These are phyloP conservation scores for Sebastiscus albofasciatus DNA, from an alignment of 2,797 vertebrate genomes.

Conservation along the genomic window DNA sequence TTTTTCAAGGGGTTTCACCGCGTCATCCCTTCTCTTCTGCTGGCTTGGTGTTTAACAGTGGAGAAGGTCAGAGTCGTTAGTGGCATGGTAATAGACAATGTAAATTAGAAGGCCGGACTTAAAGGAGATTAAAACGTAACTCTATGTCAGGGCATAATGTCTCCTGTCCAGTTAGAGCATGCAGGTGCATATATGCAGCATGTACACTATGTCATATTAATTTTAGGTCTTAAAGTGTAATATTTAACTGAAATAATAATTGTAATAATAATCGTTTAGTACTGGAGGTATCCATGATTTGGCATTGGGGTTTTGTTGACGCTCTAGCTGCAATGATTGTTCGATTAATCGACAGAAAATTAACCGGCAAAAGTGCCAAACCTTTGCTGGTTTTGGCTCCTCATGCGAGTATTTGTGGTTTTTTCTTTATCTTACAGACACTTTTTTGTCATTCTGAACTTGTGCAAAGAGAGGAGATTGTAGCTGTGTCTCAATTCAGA, in stretches of 20 bases:
- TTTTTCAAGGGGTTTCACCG: constrained; percentile 19
- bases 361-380: background rate
- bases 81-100: constrained; percentile 65
- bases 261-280: background rate
- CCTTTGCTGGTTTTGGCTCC: background rate
- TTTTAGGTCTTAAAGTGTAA: background rate
- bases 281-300: background rate
- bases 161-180: constrained; percentile 16
- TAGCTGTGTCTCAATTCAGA: too few relatives aligned
- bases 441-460: background rate
- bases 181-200: constrained; percentile 6
- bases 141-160: constrained; percentile 37
- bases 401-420: background rate
- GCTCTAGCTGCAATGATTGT: background rate
- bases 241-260: background rate
- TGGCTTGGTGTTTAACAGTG: constrained; percentile 57
- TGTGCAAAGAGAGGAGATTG: too few relatives aligned
- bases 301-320: background rate
- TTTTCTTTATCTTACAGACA: background rate
- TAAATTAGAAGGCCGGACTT: constrained; percentile 67
- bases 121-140: constrained; percentile 56
- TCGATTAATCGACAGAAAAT: background rate
- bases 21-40: constrained; percentile 18
- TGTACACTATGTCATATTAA: background rate
- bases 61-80: constrained; percentile 80